Evolutionary conservation across 1,140 invertebrate genomes (phyloP).

Genomic region (Pinna nobilis): DNA sequence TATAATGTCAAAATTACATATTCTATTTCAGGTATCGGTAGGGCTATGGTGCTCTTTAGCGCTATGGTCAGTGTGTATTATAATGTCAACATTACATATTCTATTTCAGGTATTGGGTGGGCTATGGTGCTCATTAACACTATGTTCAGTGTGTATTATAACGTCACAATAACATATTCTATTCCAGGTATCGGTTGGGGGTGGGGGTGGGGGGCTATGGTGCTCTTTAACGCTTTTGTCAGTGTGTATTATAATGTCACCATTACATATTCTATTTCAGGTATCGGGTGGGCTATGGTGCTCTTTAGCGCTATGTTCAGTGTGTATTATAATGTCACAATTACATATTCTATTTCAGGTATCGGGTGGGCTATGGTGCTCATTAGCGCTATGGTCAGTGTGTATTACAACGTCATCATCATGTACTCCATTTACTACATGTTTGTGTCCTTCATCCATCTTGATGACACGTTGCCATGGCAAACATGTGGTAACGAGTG

Average conservation of each 20-base stretch:
- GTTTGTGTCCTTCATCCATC: conserved; percentile 63
- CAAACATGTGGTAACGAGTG: conserved; percentile 52
- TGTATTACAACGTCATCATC: conserved; percentile 70
- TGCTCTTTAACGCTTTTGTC: conserved; percentile 63
- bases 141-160: too few species aligned
- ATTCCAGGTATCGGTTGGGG: conserved; percentile 65
- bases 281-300: conserved; percentile 69
- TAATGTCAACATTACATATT: too few species aligned
- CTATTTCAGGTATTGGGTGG: too few species aligned
- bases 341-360: conserved; percentile 68
- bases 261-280: conserved; percentile 68
- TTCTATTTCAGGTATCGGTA: too few species aligned
- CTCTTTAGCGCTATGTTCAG: conserved; percentile 62
- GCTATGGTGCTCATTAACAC: too few species aligned
- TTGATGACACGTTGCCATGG: conserved; percentile 65
- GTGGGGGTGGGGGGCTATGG: too few species aligned
- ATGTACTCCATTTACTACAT: conserved; percentile 73
- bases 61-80: too few species aligned
- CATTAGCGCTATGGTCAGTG: conserved; percentile 61
- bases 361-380: conserved; percentile 69
- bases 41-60: too few species aligned
- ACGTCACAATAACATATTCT: too few species aligned
- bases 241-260: conserved; percentile 67
- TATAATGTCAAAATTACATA: too few species aligned
- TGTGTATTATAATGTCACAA: conserved; percentile 68